A percentile compares a stretch with the other conserved stretches of the same genome.
phyloP scores from a whole-genome alignment of 1,140 invertebrate species.

The Leptinotarsa defecta region DNA sequence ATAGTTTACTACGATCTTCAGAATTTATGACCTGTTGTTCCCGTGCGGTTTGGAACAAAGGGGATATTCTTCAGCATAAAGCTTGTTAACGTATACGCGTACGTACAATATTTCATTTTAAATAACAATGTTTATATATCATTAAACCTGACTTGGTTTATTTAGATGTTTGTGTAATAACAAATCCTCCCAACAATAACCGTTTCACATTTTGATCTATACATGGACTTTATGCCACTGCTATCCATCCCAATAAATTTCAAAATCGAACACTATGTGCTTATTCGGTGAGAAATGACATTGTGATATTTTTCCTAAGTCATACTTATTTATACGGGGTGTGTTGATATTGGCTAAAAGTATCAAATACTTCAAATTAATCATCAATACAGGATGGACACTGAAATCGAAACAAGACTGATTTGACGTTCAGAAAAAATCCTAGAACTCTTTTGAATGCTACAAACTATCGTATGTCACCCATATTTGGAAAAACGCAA shows the following conservation, averaged over 20 bases:
- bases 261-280: background rate
- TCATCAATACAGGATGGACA: background rate
- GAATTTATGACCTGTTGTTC: conserved; percentile 55
- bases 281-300: background rate
- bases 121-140: conserved; percentile 56
- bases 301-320: background rate
- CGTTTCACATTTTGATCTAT: conserved; percentile 26
- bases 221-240: conserved; percentile 6
- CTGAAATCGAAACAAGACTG: background rate
- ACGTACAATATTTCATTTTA: conserved; percentile 53
- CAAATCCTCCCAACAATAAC: conserved; percentile 41
- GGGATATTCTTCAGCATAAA: conserved; percentile 52
- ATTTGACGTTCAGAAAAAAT: background rate
- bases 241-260: conserved; percentile 11
- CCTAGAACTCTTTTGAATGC: no score
- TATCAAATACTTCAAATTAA: background rate
- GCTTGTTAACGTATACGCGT: conserved; percentile 53
- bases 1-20: conserved; percentile 51
- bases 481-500: no score
- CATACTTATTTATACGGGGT: background rate
- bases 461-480: no score
- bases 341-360: background rate
- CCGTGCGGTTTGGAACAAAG: conserved; percentile 54
- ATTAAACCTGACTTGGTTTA: conserved; percentile 48
- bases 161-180: conserved; percentile 50